phyloP scores from a whole-genome alignment of 2,888 invertebrate species.

The Volucella zonaria region DNA sequence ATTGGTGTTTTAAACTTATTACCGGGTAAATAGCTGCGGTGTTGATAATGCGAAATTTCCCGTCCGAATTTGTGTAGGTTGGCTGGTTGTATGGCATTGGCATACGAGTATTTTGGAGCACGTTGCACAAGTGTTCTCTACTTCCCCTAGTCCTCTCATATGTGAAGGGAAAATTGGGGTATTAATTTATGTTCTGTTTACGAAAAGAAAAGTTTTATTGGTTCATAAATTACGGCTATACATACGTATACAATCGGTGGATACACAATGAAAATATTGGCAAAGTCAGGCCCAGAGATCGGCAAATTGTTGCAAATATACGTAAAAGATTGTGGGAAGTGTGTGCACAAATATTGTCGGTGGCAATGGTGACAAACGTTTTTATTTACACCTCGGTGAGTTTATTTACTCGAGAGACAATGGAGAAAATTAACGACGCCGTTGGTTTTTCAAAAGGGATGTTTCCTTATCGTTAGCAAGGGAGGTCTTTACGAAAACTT shows the following conservation, averaged over 20 bases:
- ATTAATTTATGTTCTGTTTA: conserved; percentile 48
- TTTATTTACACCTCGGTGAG: conserved; percentile 35
- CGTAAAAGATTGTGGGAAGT: not conserved
- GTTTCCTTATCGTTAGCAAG: too few species aligned
- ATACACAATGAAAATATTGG: conserved; percentile 37
- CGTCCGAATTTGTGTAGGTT: not conserved
- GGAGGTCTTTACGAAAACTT: too few species aligned
- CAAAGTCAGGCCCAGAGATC: conserved; percentile 13
- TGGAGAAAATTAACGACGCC: too few species aligned
- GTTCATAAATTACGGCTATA: conserved; percentile 43
- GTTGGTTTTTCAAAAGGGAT: too few species aligned
- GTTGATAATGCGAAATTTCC: not conserved
- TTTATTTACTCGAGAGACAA: too few species aligned
- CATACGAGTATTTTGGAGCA: conserved; percentile 8
- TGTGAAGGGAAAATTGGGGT: not conserved
- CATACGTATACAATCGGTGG: not conserved
- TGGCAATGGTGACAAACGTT: not conserved
- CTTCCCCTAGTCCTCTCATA: not conserved
- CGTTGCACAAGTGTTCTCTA: not conserved
- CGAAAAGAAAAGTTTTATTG: conserved; percentile 54
- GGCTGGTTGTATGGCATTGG: not conserved
- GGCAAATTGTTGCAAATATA: conserved; percentile 51
- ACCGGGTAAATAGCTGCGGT: not conserved
- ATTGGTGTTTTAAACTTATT: conserved; percentile 28
- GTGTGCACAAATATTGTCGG: conserved; percentile 19